Conservation (phyloP, 2,797 vertebrate species). For the Garrulus glandarius region DNA sequence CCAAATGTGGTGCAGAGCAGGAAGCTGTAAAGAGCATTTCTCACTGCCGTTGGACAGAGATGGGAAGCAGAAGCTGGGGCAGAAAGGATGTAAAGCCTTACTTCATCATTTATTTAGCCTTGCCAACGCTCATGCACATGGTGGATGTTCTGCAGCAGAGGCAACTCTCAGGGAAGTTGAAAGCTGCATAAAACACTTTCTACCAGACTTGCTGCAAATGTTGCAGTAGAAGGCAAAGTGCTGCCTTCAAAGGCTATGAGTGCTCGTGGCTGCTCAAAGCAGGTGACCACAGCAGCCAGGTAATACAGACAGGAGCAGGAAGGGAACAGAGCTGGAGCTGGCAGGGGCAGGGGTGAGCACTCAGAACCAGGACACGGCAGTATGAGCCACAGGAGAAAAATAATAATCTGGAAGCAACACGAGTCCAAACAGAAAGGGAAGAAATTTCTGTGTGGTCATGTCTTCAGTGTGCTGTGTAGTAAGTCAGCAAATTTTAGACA, state of each 20-base stretch:
- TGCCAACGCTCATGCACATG: background rate
- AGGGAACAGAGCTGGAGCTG: background rate
- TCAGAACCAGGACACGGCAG: background rate
- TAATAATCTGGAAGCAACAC: background rate
- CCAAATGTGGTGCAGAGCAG: background rate
- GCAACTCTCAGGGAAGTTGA: background rate
- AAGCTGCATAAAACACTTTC: background rate
- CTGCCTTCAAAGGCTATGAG: background rate
- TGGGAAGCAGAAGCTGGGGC: background rate
- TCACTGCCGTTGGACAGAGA: background rate
- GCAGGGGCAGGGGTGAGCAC: rapidly evolving
- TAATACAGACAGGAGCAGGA: background rate
- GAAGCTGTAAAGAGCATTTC: background rate
- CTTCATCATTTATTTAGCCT: background rate
- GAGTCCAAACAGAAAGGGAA: background rate
- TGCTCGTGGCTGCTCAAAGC: background rate
- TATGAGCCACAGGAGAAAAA: background rate
- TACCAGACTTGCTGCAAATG: background rate
- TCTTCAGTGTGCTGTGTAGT: background rate
- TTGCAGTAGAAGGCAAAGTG: background rate
- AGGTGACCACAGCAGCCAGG: background rate
- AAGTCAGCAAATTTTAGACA: background rate
- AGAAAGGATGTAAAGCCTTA: background rate
- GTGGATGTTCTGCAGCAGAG: background rate
- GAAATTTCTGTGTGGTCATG: background rate